Evolutionary conservation across 2,888 invertebrate genomes (phyloP).

Genomic region (Muscina levida): DNA sequence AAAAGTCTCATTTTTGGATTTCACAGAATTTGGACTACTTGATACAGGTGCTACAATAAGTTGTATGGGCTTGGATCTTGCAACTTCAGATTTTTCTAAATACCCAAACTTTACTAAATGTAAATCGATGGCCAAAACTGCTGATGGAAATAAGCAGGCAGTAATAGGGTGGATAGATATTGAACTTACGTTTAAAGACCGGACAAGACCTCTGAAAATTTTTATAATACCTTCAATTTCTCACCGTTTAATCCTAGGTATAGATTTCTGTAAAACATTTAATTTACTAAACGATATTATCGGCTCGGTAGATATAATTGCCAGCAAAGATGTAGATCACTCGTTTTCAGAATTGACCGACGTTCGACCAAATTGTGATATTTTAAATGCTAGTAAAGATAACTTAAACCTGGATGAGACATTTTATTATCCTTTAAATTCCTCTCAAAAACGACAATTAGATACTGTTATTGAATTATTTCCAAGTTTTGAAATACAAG

Average conservation of each 20-base stretch:
- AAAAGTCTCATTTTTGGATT: not conserved
- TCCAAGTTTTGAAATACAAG: slow-evolving; percentile 44
- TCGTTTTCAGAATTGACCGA: not conserved
- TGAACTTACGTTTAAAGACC: slow-evolving; percentile 7
- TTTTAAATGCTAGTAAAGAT: not conserved
- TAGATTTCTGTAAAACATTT: slow-evolving; percentile 52
- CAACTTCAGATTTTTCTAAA: slow-evolving; percentile 8
- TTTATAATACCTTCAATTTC: slow-evolving; percentile 43
- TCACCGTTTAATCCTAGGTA: slow-evolving; percentile 44
- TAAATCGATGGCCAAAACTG: slow-evolving; percentile 5
- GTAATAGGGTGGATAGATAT: slow-evolving; percentile 19
- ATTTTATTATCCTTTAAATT: not conserved
- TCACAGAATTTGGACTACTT: not conserved
- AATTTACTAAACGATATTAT: slow-evolving; percentile 33
- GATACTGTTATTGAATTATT: slow-evolving; percentile 18
- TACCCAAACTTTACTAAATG: slow-evolving; percentile 10
- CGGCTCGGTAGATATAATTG: not conserved
- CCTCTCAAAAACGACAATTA: not conserved
- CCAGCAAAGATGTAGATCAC: not conserved
- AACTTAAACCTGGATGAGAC: not conserved
- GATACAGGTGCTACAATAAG: not conserved
- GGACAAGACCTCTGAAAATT: slow-evolving; percentile 8
- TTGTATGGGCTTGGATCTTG: slow-evolving; percentile 12
- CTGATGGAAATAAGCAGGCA: not conserved
- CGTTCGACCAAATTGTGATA: not conserved